phyloP scores from a whole-genome alignment of 1,140 invertebrate species.

The Tetragnatha versicolor region DNA sequence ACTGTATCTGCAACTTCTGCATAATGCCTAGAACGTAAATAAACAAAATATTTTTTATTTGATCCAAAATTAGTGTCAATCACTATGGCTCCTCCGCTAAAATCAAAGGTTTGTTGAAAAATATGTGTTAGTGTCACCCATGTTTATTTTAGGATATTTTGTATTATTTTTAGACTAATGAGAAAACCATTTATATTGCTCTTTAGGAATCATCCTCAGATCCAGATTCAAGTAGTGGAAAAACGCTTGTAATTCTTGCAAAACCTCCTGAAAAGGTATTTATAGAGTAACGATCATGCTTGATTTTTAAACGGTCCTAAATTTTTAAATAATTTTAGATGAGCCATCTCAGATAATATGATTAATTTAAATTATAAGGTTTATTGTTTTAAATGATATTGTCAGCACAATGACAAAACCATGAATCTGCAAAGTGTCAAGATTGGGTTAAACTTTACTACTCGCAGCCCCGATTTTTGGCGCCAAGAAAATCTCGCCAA shows the following conservation, averaged over 20 bases:
- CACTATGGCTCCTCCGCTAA: conserved; percentile 13
- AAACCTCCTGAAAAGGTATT: conserved; percentile 48
- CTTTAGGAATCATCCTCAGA: conserved; percentile 20
- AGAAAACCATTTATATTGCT: background rate
- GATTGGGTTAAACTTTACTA: background rate
- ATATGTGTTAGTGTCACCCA: too few relatives aligned
- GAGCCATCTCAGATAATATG: background rate
- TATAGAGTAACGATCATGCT: too few relatives aligned
- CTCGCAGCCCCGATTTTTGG: too few relatives aligned
- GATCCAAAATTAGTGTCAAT: too few relatives aligned
- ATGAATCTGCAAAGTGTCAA: background rate
- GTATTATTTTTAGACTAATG: background rate
- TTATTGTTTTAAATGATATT: background rate
- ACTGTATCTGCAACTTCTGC: too few relatives aligned
- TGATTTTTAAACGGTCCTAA: background rate
- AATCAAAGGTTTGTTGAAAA: conserved; percentile 15
- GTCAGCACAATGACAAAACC: background rate
- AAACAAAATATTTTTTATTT: too few relatives aligned
- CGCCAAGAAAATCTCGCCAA: too few relatives aligned
- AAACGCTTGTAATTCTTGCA: conserved; percentile 41
- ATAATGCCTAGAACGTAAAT: too few relatives aligned
- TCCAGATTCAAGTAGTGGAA: conserved; percentile 3
- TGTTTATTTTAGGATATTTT: background rate
- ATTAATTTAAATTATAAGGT: background rate
- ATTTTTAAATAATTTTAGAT: background rate